These are phyloP conservation scores for Empis livida DNA, from an alignment of 2,888 invertebrate species.

Conservation along the genomic window DNA sequence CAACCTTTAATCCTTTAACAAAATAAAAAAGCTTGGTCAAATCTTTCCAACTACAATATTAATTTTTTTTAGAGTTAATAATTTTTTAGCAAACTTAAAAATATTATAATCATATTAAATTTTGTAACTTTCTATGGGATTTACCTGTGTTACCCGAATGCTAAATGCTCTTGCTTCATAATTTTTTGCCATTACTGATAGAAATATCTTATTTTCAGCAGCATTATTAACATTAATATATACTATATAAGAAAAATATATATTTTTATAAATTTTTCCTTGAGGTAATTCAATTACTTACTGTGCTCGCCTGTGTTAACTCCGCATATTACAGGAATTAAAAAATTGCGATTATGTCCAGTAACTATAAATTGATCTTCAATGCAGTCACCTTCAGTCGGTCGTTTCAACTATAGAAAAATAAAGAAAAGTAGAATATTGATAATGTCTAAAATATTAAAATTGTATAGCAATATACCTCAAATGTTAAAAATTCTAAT, in stretches of 20 bases:
- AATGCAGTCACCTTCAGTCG: conserved; percentile 53
- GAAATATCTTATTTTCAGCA: conserved; percentile 44
- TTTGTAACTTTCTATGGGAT: too few species aligned
- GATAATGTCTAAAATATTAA: too few species aligned
- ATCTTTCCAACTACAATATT: too few species aligned
- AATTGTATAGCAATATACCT: conserved; percentile 48
- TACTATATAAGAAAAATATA: conserved; percentile 41
- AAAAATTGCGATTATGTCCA: conserved; percentile 54
- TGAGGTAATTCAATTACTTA: conserved; percentile 34
- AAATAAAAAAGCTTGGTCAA: too few species aligned
- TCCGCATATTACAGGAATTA: conserved; percentile 61
- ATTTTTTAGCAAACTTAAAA: too few species aligned
- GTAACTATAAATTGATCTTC: conserved; percentile 56
- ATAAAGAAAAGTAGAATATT: too few species aligned
- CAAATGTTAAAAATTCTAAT: conserved; percentile 55
- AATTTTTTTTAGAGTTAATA: too few species aligned
- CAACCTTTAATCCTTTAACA: too few species aligned
- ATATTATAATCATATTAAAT: too few species aligned
- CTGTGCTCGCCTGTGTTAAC: conserved; percentile 64
- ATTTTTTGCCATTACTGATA: conserved; percentile 49
- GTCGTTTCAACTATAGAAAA: conserved; percentile 46
- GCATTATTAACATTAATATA: conserved; percentile 55
- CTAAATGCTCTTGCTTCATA: conserved; percentile 46
- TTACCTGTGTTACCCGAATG: conserved; percentile 47
- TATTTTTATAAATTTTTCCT: background rate